These are phyloP conservation scores for Megaceryle torquata DNA, from an alignment of 2,113 vertebrate genomes.

Conservation along the genomic window DNA sequence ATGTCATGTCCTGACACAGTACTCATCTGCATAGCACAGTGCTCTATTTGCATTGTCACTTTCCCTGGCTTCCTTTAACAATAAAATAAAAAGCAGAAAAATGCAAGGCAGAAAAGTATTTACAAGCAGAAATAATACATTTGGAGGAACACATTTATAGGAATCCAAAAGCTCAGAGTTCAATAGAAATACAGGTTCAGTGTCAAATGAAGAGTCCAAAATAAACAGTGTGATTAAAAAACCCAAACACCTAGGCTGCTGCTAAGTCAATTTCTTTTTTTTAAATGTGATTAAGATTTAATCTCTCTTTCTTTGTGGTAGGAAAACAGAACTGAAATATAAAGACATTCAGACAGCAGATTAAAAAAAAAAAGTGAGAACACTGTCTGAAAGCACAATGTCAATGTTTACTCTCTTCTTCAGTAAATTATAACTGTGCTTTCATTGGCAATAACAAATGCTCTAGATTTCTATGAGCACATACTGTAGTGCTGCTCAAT, in stretches of 20 bases:
- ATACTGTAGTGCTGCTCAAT: not conserved
- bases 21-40: not conserved
- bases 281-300: not conserved
- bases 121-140: not conserved
- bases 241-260: not conserved
- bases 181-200: not conserved
- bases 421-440: not conserved
- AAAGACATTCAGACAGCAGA: not conserved
- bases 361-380: not conserved
- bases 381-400: not conserved
- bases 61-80: not conserved
- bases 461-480: not conserved
- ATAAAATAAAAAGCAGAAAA: not conserved
- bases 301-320: not conserved
- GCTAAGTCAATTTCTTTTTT: not conserved
- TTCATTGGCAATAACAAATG: not conserved
- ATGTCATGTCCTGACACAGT: not conserved
- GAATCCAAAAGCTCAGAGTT: not conserved
- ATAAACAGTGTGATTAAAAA: not conserved
- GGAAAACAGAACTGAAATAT: conserved; percentile 18
- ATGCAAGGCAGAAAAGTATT: not conserved
- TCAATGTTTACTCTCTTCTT: not conserved
- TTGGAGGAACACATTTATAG: not conserved
- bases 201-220: not conserved
- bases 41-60: not conserved